phyloP scores from a whole-genome alignment of 2,888 invertebrate genomes.

The Lapara coniferarum region DNA sequence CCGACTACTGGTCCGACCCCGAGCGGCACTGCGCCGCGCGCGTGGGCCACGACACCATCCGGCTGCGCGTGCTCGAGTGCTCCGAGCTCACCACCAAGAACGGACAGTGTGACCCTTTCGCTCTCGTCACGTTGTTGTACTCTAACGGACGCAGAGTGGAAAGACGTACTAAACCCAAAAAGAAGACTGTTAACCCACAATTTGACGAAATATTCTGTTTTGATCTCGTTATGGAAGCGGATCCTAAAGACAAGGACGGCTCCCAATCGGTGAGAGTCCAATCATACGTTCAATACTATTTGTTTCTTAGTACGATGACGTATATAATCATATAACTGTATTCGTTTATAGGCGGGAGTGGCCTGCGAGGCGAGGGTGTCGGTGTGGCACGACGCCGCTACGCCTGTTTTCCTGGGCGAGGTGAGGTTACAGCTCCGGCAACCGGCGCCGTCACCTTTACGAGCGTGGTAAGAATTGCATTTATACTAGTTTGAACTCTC shows the following conservation, averaged over 20 bases:
- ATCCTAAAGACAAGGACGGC: slow-evolving; percentile 78
- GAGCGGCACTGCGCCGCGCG: slow-evolving; percentile 77
- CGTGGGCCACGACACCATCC: slow-evolving; percentile 74
- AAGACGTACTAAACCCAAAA: slow-evolving; percentile 92
- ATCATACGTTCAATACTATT: background rate
- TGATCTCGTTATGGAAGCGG: slow-evolving; percentile 85
- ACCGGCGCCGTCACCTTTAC: slow-evolving; percentile 73
- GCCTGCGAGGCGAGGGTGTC: slow-evolving; percentile 92
- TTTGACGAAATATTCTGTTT: slow-evolving; percentile 95
- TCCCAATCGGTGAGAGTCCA: slow-evolving; percentile 79
- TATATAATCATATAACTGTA: background rate
- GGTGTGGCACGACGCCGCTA: slow-evolving; percentile 93
- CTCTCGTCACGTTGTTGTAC: slow-evolving; percentile 90
- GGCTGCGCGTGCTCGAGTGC: slow-evolving; percentile 91
- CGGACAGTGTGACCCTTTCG: slow-evolving; percentile 96
- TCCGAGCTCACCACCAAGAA: slow-evolving; percentile 94
- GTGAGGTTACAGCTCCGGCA: slow-evolving; percentile 91
- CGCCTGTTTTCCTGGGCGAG: slow-evolving; percentile 94
- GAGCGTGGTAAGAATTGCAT: slow-evolving; percentile 87
- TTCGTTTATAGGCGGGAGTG: slow-evolving; percentile 82
- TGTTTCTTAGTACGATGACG: background rate
- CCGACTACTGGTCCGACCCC: slow-evolving; percentile 80
- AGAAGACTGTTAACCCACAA: slow-evolving; percentile 95
- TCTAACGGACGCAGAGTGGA: slow-evolving; percentile 91
- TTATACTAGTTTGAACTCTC: background rate